Percentiles rank a stretch among this genome's conserved stretches.
These are phyloP conservation scores for Tenthredo mesomela DNA, from an alignment of 2,888 invertebrate species.

Conservation along the genomic window DNA sequence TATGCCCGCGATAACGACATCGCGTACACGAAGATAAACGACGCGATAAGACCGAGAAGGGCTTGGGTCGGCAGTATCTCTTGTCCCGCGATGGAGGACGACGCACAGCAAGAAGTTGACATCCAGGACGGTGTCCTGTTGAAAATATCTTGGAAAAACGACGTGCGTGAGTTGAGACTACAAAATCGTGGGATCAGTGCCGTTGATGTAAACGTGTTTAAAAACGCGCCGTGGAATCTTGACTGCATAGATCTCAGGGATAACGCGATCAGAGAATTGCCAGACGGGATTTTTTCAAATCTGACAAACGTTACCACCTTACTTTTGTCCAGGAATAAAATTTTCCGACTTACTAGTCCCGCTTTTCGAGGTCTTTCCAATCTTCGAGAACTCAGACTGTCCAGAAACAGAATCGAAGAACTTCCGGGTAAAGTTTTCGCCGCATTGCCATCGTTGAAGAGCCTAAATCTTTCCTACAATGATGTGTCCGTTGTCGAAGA, in stretches of 20 bases:
- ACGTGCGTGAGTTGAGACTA: constrained; percentile 1
- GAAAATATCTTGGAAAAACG: constrained; percentile 20
- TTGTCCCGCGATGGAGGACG: constrained; percentile 38
- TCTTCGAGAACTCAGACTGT: constrained; percentile 40
- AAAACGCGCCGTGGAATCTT: constrained; percentile 9
- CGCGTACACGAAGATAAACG: constrained; percentile 42
- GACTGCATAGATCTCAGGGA: constrained; percentile 44
- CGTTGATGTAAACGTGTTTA: constrained; percentile 1
- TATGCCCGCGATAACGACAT: constrained; percentile 40
- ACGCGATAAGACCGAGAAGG: constrained; percentile 28
- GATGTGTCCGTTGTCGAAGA: constrained; percentile 24
- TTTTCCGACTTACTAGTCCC: not conserved
- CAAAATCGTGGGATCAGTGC: constrained; percentile 33
- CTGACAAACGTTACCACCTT: not conserved
- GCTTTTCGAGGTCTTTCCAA: constrained; percentile 9
- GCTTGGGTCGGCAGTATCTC: constrained; percentile 42
- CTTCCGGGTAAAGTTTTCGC: not conserved
- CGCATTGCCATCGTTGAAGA: not conserved
- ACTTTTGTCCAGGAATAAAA: constrained; percentile 47
- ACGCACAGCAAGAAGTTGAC: constrained; percentile 34
- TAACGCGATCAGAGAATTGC: constrained; percentile 37
- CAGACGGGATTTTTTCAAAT: not conserved
- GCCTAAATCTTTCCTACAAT: constrained; percentile 42
- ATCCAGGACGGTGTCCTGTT: constrained; percentile 45
- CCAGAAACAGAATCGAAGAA: constrained; percentile 45